A percentile compares a stretch with the other conserved stretches of the same genome.
Conservation (phyloP, 2,113 vertebrate genomes). For the Microcebus murinus region DNA sequence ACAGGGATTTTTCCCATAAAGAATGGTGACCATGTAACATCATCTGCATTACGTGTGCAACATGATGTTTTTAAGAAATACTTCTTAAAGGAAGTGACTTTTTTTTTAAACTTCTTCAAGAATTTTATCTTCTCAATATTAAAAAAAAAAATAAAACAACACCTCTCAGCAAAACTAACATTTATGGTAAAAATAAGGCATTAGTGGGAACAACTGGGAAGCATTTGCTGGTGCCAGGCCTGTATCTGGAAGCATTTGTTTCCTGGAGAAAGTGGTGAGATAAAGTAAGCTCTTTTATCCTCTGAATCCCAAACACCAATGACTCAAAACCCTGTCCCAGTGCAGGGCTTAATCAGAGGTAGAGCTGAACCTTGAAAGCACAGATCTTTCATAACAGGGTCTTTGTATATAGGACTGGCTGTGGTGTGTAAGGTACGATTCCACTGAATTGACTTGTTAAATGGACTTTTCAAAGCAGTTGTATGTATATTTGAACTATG, state of each 20-base stretch:
- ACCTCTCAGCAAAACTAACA: constrained; percentile 9
- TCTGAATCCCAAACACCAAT: neutral
- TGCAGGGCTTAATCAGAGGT: neutral
- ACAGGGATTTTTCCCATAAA: neutral
- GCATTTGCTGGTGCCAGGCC: constrained; percentile 68
- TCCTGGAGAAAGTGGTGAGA: constrained; percentile 69
- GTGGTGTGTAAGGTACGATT: neutral
- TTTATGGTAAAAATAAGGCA: constrained; percentile 52
- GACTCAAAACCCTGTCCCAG: neutral
- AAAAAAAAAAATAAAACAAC: neutral
- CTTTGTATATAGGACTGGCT: neutral
- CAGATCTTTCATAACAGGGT: neutral
- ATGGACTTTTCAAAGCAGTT: neutral
- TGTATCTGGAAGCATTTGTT: constrained; percentile 73
- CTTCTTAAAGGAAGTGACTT: neutral
- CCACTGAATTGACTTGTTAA: neutral
- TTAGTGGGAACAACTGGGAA: constrained; percentile 65
- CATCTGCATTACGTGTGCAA: neutral
- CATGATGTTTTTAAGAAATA: constrained; percentile 1
- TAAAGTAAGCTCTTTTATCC: constrained; percentile 54
- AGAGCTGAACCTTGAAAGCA: neutral
- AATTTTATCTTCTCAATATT: constrained; percentile 18
- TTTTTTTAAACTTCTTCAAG: neutral
- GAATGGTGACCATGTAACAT: neutral
- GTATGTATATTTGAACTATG: neutral